Evolutionary conservation across 2,797 vertebrate species (phyloP).

Genomic region (Alca torda): DNA sequence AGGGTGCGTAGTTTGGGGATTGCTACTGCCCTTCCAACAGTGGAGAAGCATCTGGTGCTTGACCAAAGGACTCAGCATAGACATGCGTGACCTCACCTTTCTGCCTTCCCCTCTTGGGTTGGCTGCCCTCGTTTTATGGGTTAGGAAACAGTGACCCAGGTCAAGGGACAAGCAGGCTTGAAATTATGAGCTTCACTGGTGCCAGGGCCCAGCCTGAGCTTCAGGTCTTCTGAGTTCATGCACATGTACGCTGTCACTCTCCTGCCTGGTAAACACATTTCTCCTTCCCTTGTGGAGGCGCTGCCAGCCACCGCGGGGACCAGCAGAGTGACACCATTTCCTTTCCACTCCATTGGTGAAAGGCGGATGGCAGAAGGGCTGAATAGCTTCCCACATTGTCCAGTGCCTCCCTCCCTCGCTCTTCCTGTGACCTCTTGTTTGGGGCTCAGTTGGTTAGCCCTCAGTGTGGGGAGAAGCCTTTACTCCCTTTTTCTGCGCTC

Average conservation of each 20-base stretch:
- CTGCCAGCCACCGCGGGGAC: not conserved
- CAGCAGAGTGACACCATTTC: not conserved
- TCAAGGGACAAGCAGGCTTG: not conserved
- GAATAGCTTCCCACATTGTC: not conserved
- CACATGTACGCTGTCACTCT: rapidly evolving
- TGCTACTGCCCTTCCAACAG: not conserved
- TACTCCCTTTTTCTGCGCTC: not conserved
- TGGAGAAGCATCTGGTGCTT: not conserved
- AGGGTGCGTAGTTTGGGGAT: not conserved
- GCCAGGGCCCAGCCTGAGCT: not conserved
- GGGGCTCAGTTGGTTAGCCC: not conserved
- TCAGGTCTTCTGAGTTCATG: not conserved
- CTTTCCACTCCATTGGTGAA: not conserved
- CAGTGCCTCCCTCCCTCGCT: not conserved
- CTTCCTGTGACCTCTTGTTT: not conserved
- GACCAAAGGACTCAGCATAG: not conserved
- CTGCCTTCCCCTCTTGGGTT: not conserved
- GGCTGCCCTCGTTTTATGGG: not conserved
- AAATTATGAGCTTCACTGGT: not conserved
- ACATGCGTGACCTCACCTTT: not conserved
- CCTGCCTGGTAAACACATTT: not conserved
- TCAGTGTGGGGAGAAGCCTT: not conserved
- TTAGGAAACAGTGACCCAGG: not conserved
- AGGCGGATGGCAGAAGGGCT: not conserved
- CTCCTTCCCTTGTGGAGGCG: not conserved